phyloP scores from a whole-genome alignment of 2,888 invertebrate species.

The Leptothorax acervorum region DNA sequence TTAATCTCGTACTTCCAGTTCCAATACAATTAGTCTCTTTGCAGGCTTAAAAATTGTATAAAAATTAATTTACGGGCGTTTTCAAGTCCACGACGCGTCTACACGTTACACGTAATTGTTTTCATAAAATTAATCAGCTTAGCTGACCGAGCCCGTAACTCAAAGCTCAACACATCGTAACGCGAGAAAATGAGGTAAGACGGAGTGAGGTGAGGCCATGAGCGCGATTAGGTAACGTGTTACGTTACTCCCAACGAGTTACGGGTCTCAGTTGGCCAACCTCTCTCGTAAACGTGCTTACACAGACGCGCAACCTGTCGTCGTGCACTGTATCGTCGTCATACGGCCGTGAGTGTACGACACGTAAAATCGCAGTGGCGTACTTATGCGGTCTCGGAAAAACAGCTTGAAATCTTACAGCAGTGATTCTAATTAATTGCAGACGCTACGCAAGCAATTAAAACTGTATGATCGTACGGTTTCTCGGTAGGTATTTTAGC shows the following conservation, averaged over 20 bases:
- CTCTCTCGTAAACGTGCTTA: slow-evolving; percentile 69
- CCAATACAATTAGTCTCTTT: slow-evolving; percentile 14
- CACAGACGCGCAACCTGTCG: slow-evolving; percentile 57
- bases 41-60: background rate
- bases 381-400: slow-evolving; percentile 12
- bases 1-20: background rate
- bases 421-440: background rate
- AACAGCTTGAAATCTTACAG: background rate
- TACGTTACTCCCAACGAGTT: slow-evolving; percentile 74
- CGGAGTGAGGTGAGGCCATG: slow-evolving; percentile 61
- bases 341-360: slow-evolving; percentile 32
- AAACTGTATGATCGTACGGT: background rate
- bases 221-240: slow-evolving; percentile 77
- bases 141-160: slow-evolving; percentile 38
- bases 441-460: background rate
- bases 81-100: background rate
- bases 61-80: background rate
- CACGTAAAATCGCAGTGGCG: slow-evolving; percentile 51
- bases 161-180: slow-evolving; percentile 53
- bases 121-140: slow-evolving; percentile 49
- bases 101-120: slow-evolving; percentile 48
- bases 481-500: background rate
- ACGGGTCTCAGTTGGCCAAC: slow-evolving; percentile 70
- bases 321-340: slow-evolving; percentile 49
- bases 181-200: slow-evolving; percentile 57